A percentile compares a stretch with the other conserved stretches of the same genome.
Evolutionary conservation across 2,113 vertebrate species (phyloP).

Genomic region (Perca fluviatilis): DNA sequence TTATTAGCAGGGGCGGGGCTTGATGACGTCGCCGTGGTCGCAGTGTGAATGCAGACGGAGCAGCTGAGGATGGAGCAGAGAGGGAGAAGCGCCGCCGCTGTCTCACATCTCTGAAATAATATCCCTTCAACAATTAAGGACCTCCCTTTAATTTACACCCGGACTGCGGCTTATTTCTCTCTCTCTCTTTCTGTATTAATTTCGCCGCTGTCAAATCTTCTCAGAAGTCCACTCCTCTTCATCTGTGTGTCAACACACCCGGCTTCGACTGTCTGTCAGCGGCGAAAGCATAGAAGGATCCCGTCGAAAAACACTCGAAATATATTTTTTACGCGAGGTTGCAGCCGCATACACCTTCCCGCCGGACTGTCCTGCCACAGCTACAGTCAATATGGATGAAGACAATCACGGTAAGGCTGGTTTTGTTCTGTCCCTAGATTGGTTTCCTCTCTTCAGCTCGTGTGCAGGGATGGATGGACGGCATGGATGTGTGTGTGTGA

Average conservation of each 20-base stretch:
- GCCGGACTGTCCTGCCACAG: conserved; percentile 39
- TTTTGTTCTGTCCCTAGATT: conserved; percentile 16
- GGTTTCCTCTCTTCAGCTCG: conserved; percentile 18
- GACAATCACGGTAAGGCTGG: conserved; percentile 82
- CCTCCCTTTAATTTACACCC: neutral
- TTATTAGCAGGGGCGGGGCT: conserved; percentile 67
- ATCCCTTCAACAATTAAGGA: neutral
- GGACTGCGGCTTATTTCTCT: neutral
- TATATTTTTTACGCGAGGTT: conserved; percentile 24
- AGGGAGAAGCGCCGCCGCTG: conserved; percentile 16
- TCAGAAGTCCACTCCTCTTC: conserved; percentile 34
- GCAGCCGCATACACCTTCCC: conserved; percentile 39
- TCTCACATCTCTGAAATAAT: conserved; percentile 30
- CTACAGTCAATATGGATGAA: conserved; percentile 78
- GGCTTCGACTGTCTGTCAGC: conserved; percentile 37
- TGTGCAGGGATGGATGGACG: conserved; percentile 44
- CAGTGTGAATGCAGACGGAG: conserved; percentile 66
- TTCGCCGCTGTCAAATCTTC: conserved; percentile 15
- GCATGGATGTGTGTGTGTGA: conserved; percentile 39
- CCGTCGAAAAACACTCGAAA: conserved; percentile 13
- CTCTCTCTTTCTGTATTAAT: neutral
- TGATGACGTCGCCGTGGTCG: conserved; percentile 67
- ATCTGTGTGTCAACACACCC: conserved; percentile 50
- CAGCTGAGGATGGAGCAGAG: conserved; percentile 71
- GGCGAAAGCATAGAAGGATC: neutral